A percentile compares a stretch with the other conserved stretches of the same genome.
phyloP scores from a whole-genome alignment of 2,113 vertebrate genomes.

The Trichechus manatus region DNA sequence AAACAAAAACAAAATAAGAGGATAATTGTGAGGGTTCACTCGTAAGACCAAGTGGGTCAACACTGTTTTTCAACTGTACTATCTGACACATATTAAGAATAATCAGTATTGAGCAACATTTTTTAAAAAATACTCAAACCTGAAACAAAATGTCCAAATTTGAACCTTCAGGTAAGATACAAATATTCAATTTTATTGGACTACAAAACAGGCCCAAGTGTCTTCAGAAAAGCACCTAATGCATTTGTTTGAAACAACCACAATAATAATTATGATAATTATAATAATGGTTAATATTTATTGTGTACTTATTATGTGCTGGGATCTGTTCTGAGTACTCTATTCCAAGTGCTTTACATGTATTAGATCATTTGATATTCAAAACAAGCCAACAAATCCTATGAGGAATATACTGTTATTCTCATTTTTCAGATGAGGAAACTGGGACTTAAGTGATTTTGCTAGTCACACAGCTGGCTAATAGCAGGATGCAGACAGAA shows the following conservation, averaged over 20 bases:
- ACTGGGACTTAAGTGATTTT: background rate
- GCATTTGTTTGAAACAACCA: background rate
- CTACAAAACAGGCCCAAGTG: background rate
- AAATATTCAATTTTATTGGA: background rate
- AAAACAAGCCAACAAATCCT: background rate
- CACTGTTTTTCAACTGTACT: background rate
- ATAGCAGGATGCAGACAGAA: background rate
- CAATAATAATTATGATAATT: background rate
- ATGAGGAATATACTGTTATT: background rate
- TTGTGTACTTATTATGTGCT: background rate
- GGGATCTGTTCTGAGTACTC: background rate
- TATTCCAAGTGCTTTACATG: background rate
- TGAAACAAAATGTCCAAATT: background rate
- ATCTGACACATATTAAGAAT: background rate
- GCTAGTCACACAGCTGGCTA: background rate
- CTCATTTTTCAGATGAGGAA: background rate
- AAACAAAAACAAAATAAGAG: background rate
- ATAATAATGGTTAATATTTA: background rate
- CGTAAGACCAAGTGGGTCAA: background rate
- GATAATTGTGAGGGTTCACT: background rate
- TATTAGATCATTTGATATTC: background rate
- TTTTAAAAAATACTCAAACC: slow-evolving; percentile 7
- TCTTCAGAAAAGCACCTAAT: slow-evolving; percentile 9
- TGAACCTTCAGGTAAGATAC: background rate
- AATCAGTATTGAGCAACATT: background rate